Conservation (phyloP, 1,140 invertebrate species). For the Ptiloglossa arizonensis region DNA sequence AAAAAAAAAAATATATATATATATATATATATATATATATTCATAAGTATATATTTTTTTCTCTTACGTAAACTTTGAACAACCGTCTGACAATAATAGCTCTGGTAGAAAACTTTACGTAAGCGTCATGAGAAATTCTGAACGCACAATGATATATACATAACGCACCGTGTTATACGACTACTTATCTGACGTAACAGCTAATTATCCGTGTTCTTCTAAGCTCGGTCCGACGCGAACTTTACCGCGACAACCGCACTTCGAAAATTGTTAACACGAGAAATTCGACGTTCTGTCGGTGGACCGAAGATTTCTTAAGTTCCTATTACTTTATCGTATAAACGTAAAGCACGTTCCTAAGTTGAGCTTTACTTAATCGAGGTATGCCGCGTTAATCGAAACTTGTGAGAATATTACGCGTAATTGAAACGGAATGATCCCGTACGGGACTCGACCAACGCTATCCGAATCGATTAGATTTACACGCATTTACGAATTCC, state of each 20-base stretch:
- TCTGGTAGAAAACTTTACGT: slow-evolving; percentile 45
- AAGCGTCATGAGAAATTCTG: slow-evolving; percentile 34
- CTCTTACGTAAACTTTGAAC: slow-evolving; percentile 33
- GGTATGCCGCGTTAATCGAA: slow-evolving; percentile 30
- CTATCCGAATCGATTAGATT: slow-evolving; percentile 44
- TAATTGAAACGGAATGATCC: slow-evolving; percentile 14
- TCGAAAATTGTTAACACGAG: not conserved
- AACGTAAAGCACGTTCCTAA: slow-evolving; percentile 61
- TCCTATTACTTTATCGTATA: slow-evolving; percentile 61
- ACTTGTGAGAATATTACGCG: slow-evolving; percentile 33
- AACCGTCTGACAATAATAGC: slow-evolving; percentile 53
- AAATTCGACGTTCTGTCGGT: not conserved
- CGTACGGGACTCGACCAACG: slow-evolving; percentile 49
- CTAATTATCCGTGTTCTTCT: slow-evolving; percentile 25
- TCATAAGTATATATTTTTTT: not conserved
- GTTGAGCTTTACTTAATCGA: slow-evolving; percentile 62
- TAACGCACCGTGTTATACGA: not conserved
- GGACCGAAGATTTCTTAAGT: slow-evolving; percentile 49
- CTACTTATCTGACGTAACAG: slow-evolving; percentile 7
- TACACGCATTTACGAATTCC: slow-evolving; percentile 13
- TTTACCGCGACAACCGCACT: not conserved
- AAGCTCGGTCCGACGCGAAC: slow-evolving; percentile 2
- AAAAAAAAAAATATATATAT: not conserved
- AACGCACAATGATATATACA: slow-evolving; percentile 30
- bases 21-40: not conserved